phyloP scores from a whole-genome alignment of 1,140 invertebrate species.

The Caenorhabditis inopinata region DNA sequence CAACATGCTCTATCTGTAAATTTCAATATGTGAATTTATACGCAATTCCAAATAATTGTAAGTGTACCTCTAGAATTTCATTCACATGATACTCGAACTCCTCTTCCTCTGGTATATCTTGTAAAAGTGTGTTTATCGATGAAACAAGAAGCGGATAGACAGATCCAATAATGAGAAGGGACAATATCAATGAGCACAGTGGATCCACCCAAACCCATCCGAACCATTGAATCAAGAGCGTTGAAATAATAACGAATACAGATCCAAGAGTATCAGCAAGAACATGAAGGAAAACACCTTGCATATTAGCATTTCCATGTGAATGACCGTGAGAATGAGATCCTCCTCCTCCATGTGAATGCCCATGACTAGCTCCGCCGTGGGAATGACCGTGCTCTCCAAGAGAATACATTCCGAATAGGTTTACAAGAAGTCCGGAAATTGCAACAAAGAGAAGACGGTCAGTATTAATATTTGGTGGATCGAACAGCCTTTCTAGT shows the following conservation, averaged over 20 bases:
- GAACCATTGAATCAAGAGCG: conserved; percentile 72
- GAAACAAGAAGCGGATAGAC: conserved; percentile 70
- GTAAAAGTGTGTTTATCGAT: conserved; percentile 22
- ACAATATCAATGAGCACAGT: conserved; percentile 73
- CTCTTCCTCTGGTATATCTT: conserved; percentile 61
- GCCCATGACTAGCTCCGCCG: conserved; percentile 65
- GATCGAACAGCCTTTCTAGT: conserved; percentile 70
- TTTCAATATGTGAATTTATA: no score
- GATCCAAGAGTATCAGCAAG: conserved; percentile 73
- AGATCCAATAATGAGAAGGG: conserved; percentile 71
- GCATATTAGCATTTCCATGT: conserved; percentile 72
- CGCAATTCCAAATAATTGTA: conserved; percentile 46
- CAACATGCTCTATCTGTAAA: conserved; percentile 56
- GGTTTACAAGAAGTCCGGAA: conserved; percentile 71
- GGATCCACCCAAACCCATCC: conserved; percentile 73
- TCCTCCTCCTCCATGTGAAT: conserved; percentile 68
- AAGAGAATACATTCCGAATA: conserved; percentile 72
- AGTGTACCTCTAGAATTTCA: conserved; percentile 51
- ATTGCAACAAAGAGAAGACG: conserved; percentile 71
- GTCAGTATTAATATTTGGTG: conserved; percentile 71
- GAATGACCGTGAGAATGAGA: conserved; percentile 68
- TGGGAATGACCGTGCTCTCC: conserved; percentile 64
- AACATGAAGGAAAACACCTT: conserved; percentile 73
- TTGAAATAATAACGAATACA: conserved; percentile 73
- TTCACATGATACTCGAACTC: conserved; percentile 39